Percentiles rank a stretch among this genome's conserved stretches.
Conservation (phyloP, 2,797 vertebrate species). For the Crocodylus rhombifer region DNA sequence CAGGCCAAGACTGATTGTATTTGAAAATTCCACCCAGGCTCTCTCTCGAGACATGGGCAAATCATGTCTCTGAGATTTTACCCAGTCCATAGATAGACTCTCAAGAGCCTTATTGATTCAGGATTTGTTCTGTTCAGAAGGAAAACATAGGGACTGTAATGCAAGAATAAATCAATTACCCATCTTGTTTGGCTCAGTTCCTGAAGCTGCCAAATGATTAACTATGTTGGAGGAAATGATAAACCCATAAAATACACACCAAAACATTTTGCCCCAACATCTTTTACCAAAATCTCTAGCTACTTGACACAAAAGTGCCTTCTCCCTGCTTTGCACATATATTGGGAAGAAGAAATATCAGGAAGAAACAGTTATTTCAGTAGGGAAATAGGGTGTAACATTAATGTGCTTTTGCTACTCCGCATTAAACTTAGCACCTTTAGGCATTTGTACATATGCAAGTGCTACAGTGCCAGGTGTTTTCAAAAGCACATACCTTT, state of each 20-base stretch:
- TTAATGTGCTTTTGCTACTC: too few relatives aligned
- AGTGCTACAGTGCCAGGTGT: too few relatives aligned
- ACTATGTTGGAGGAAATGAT: background rate
- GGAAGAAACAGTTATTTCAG: too few relatives aligned
- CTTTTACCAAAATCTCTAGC: background rate
- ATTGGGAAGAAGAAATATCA: background rate
- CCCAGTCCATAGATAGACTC: background rate
- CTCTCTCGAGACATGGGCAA: conserved; percentile 5
- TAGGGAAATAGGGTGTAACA: too few relatives aligned
- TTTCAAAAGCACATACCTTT: too few relatives aligned
- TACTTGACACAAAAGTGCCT: background rate
- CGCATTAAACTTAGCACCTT: too few relatives aligned
- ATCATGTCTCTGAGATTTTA: conserved; percentile 5
- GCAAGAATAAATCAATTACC: background rate
- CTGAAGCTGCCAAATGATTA: background rate
- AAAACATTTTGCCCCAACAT: background rate
- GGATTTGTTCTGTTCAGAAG: background rate
- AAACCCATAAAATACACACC: background rate
- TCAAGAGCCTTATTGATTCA: background rate
- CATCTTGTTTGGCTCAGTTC: background rate
- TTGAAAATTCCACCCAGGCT: background rate
- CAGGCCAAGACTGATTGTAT: background rate
- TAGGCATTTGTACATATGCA: too few relatives aligned
- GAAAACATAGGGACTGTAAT: background rate
- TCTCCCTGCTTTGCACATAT: background rate